Evolutionary conservation across 2,888 invertebrate genomes (phyloP), one percentile per base, ranked within the genome.

Genomic region (Acleris holmiana): DNA sequence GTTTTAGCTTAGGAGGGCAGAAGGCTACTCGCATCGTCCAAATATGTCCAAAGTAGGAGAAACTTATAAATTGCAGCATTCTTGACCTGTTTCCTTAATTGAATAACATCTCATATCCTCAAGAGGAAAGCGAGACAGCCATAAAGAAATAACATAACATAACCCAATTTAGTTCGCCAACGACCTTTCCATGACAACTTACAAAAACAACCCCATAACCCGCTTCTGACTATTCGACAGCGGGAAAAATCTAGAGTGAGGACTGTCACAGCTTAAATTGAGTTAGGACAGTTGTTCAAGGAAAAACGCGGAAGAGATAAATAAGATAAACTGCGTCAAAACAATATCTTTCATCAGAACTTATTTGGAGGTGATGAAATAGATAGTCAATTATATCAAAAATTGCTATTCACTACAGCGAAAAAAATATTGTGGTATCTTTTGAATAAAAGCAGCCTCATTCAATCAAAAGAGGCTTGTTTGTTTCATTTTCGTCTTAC

Each of bases 231-330:
- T 67, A 63, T 70, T 68, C 75, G 77, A 76, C 68, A 66, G 72
- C 71, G 64, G 29, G 69, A 69, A 67, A 70, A 76, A 81, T 79
- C 67, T 80, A 79, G 83, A 83, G 80, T 77, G 76, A 77, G 73
- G 73, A 68, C 69, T 54, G 51, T 23, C 25, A 47, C 46, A 64
- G 59, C 77, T 74, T 57, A 64, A 4, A 25, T 2, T 25, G 40
- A 13, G 58, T 19, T 21, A 48, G 7, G 19, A 13, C 47, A 48
- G 17, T 58, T 21, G 17, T 58, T 21, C 19, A 8, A 23, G 25
- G 55, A 61, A 62, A 65, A 65, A 54, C 59, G 59, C 58, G 6
- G 17, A 13, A 10, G 4, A 44, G 13, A 35, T 35, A 44, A 44
- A 44, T n/a, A 17, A 41, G 40, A 15, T 10, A 29, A 13, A 35